A percentile compares a stretch with the other conserved stretches of the same genome.
Conservation (phyloP, 2,113 vertebrate species). For the Morone saxatilis region DNA sequence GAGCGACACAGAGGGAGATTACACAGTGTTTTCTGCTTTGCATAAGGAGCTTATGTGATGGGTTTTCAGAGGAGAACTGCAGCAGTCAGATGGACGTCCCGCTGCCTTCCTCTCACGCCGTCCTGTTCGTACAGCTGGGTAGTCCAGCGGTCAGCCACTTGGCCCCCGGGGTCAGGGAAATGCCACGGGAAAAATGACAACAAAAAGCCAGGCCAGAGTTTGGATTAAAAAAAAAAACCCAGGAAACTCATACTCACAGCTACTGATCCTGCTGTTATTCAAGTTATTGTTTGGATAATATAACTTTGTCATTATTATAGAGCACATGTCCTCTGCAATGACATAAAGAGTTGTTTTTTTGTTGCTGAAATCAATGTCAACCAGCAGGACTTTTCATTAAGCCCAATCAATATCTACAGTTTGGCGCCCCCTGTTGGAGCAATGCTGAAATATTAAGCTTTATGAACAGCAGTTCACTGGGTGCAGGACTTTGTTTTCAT, state of each 20-base stretch:
- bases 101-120: constrained; percentile 59
- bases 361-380: not conserved
- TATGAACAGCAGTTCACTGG: not conserved
- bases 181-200: constrained; percentile 59
- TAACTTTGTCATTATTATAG: not conserved
- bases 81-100: constrained; percentile 77
- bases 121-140: constrained; percentile 60
- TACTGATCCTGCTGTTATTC: not conserved
- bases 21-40: constrained; percentile 81
- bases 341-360: not conserved
- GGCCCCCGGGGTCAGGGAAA: constrained; percentile 55
- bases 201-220: constrained; percentile 9
- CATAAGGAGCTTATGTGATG: constrained; percentile 80
- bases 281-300: not conserved
- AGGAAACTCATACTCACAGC: not conserved
- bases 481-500: not conserved
- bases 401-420: constrained; percentile 23
- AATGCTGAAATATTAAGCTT: not conserved
- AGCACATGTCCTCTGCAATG: not conserved
- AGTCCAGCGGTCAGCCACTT: constrained; percentile 53
- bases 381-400: not conserved
- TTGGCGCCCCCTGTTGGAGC: constrained; percentile 70
- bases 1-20: constrained; percentile 67
- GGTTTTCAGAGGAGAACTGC: constrained; percentile 74
- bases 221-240: not conserved